Conservation (phyloP, 2,888 invertebrate genomes). For the Neria commutata region DNA sequence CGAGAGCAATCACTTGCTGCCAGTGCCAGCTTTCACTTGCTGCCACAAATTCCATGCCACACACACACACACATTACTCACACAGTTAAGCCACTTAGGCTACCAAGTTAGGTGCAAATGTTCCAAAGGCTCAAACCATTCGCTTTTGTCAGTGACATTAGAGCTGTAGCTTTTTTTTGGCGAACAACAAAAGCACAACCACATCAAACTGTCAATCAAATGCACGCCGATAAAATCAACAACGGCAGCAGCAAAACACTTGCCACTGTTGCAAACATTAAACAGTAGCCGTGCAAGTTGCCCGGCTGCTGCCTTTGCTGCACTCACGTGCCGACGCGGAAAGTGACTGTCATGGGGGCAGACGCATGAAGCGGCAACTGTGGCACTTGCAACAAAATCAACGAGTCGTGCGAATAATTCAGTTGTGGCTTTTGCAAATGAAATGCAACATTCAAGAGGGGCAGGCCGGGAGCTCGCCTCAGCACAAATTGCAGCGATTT, state of each 20-base stretch:
- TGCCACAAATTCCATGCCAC: no score
- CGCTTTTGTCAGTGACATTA: no score
- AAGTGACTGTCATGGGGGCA: background rate
- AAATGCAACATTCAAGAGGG: no score
- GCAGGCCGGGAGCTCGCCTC: no score
- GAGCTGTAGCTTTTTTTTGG: no score
- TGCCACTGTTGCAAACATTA: background rate
- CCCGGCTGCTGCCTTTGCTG: no score
- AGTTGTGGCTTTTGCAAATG: background rate
- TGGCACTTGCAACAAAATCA: slow-evolving; percentile 11
- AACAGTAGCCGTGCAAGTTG: background rate
- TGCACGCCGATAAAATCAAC: background rate
- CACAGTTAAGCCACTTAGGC: background rate
- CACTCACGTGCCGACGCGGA: background rate
- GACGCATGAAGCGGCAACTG: background rate
- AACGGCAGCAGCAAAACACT: no score
- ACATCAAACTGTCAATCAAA: background rate
- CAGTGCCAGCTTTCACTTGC: no score
- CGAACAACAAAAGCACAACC: no score
- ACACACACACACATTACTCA: no score
- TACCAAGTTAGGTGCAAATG: background rate
- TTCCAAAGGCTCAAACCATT: background rate
- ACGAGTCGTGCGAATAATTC: slow-evolving; percentile 24
- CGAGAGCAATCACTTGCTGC: no score
- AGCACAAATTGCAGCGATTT: no score